Base-by-base conservation (phyloP, 2,113 vertebrate genomes). In the Seriola aureovittata region DNA sequence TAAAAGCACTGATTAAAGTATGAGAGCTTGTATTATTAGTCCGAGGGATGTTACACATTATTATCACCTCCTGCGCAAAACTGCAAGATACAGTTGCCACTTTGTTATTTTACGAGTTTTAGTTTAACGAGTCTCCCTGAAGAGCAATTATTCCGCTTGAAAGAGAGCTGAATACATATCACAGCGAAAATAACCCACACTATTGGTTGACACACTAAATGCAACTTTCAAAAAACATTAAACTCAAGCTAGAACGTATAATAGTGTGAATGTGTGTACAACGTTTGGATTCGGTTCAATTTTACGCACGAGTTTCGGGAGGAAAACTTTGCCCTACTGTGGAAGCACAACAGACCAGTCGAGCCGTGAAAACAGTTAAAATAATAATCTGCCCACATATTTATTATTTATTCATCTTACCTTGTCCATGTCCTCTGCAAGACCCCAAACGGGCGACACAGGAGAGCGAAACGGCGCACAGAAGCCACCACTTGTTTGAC, bases 391-490 rank as follows among this genome's bases (percentile, higher is more conserved):
- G 9, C 36, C 17, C 29, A 17, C 0, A 32, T 0, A 3, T 13
- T 5, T 36, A 10, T 38, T 38, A 38, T 38, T 38, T 8, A 8
- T 42, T 38, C 25, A 0, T 79, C 90, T 88, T 94, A 94, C 93
- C 92, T 83, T 29, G 8, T 59, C 38, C 48, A 3, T 5, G 0
- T 66, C 42, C 71, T 44, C 80, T 69, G 62, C 81, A 78, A 5
- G 85, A 86, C 1, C 80, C 89, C 0, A 68, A 50, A 40, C 12
- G 38, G 58, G 44, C 13, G 23, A 77, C 59, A 1, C 42, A 83
- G 66, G 23, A 34, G 38, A 92, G 48, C 1, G 50, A 80, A 5
- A 88, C 23, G 13, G 70, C 86, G 86, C 89, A 85, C 65, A 81
- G 16, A 80, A 90, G 17, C 89, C 88, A 87, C 62, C 86, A 74